Percentiles rank a stretch among this genome's conserved stretches.
Conservation (phyloP, 2,113 vertebrate genomes). For the Brachyistius frenatus region DNA sequence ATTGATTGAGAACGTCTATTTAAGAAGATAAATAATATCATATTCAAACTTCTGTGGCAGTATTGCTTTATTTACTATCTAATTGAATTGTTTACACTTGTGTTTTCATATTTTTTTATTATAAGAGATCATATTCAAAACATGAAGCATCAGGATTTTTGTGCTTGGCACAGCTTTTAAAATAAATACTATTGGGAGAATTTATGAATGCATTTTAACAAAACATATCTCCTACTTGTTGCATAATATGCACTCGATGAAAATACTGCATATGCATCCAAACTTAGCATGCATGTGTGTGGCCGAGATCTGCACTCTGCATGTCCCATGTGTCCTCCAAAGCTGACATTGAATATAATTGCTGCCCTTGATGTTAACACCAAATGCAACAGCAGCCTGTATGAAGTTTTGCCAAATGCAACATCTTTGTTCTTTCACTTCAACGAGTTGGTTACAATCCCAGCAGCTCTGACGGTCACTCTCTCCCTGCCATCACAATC, state of each 20-base stretch:
- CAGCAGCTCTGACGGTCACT: conserved; percentile 49
- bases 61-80: neutral
- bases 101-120: no score
- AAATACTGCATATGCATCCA: neutral
- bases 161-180: neutral
- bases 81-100: no score
- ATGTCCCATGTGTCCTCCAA: neutral
- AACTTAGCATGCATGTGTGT: no score
- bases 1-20: neutral
- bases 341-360: conserved; percentile 1
- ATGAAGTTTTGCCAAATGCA: conserved; percentile 70
- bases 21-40: neutral
- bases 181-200: neutral
- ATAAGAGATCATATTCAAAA: no score
- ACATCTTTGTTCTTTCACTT: conserved; percentile 78
- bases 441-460: conserved; percentile 32
- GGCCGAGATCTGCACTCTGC: neutral
- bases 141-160: neutral
- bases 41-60: neutral
- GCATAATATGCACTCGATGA: no score
- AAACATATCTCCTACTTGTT: no score
- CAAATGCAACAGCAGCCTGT: conserved; percentile 48
- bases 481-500: conserved; percentile 35
- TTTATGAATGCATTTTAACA: neutral
- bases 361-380: conserved; percentile 1